Base-by-base conservation (phyloP, 2,888 invertebrate genomes). In the Myathropa florea region DNA sequence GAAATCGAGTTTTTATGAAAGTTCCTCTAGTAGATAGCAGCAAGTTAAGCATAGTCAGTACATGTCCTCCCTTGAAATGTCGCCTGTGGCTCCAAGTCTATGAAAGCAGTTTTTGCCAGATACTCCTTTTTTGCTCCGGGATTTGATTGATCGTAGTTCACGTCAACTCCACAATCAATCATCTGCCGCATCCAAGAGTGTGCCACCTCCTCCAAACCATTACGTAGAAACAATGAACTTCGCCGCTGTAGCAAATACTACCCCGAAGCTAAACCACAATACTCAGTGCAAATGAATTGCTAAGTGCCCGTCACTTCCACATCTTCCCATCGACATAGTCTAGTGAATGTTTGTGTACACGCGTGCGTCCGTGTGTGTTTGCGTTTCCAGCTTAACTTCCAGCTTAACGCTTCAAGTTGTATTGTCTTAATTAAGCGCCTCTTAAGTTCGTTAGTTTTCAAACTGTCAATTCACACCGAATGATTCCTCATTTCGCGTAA, bases 391-490 rank as follows among this genome's bases (percentile, higher is more conserved):
- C 46, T 18, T 7, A 7, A 46, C 46, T 21, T 0, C 7, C 18
- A 46, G 46, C 46, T 46, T 18, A 46, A 18, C 64, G 30, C 68
- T 39, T 79, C 83, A 64, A 30, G 73, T 33, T 68, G 59, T 36
- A 64, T 60, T 63, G 75, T 80, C 64, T 77, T 33, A 73, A 68
- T 78, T 39, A 55, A 7, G n/a, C 55, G 67, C 30, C 73, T 63
- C 68, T 83, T 83, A 33, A 83, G 73, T 64, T 79, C 72, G 67
- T 67, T 73, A 73, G 68, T 73, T 72, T 78, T 46, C 67, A 71
- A 60, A 70, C 36, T 61, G 36, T 33, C 65, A 83, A 77, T 76
- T 77, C 70, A 4, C 24, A 24, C 57, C 26, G 55, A 67, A 24
- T 18, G 26, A 60, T 73, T 73, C 59, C 73, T 46, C 46, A 78